Evolutionary conservation across 2,113 vertebrate species (phyloP).

Genomic region (Ictalurus furcatus): DNA sequence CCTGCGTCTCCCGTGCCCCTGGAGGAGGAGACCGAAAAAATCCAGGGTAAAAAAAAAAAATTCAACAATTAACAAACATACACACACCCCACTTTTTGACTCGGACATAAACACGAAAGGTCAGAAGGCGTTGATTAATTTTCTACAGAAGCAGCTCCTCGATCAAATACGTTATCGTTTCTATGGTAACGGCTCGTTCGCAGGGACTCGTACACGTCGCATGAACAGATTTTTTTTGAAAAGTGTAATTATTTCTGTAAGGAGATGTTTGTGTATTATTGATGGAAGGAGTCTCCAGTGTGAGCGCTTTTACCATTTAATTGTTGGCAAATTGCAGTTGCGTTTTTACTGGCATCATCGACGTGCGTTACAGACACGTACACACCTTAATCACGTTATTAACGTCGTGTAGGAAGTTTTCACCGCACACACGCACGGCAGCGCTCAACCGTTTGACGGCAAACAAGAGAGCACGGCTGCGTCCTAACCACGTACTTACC

Average conservation of each 20-base stretch:
- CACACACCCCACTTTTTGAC: not conserved
- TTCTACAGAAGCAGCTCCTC: not conserved
- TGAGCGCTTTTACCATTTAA: too few species aligned
- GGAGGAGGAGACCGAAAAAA: slow-evolving; percentile 56
- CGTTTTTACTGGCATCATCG: too few species aligned
- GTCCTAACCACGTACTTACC: too few species aligned
- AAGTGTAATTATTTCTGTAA: not conserved
- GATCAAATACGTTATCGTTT: not conserved
- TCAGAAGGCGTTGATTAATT: not conserved
- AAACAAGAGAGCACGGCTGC: too few species aligned
- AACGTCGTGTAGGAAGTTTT: too few species aligned
- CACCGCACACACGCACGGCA: too few species aligned
- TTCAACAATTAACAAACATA: not conserved
- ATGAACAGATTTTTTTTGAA: too few species aligned
- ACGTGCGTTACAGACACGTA: too few species aligned
- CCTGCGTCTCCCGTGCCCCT: slow-evolving; percentile 71
- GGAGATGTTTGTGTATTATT: not conserved
- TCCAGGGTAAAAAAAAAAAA: slow-evolving; percentile 55
- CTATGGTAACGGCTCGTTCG: not conserved
- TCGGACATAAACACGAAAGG: not conserved
- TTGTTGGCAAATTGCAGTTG: too few species aligned
- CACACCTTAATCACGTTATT: too few species aligned
- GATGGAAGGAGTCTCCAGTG: not conserved
- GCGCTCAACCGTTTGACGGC: too few species aligned
- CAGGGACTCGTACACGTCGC: not conserved